A percentile compares a stretch with the other conserved stretches of the same genome.
Conservation (phyloP, 1,140 invertebrate genomes). For the Heliconius melpomene region DNA sequence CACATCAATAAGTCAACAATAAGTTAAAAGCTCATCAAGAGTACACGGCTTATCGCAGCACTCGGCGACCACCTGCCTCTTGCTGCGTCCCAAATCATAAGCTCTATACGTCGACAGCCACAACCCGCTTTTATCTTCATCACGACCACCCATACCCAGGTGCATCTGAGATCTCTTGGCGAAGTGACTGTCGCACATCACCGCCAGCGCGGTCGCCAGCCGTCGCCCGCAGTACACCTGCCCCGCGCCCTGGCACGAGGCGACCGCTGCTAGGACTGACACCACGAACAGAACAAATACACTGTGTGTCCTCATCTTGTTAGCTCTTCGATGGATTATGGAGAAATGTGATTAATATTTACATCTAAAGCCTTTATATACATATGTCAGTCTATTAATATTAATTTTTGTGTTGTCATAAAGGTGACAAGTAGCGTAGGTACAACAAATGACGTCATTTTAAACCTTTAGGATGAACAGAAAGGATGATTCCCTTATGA, state of each 20-base stretch:
- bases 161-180: not conserved
- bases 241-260: not conserved
- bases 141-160: not conserved
- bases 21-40: slow-evolving; percentile 28
- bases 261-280: not conserved
- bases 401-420: not conserved
- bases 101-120: slow-evolving; percentile 12
- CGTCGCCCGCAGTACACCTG: slow-evolving; percentile 13
- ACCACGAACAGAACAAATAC: not conserved
- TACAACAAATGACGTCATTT: not conserved
- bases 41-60: slow-evolving; percentile 35
- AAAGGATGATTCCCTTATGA: not conserved
- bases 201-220: not conserved
- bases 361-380: not conserved
- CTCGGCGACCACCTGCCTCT: slow-evolving; percentile 23
- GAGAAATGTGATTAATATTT: slow-evolving; percentile 11
- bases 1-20: slow-evolving; percentile 17
- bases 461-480: not conserved
- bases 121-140: not conserved
- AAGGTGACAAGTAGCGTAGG: not conserved
- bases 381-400: not conserved
- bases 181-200: not conserved
- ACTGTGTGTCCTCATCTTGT: slow-evolving; percentile 6
- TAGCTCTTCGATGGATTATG: not conserved
- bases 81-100: slow-evolving; percentile 10